Evolutionary conservation across 2,888 invertebrate genomes (phyloP), one percentile per base, ranked within the genome.

Genomic region (Schizaphis graminum): DNA sequence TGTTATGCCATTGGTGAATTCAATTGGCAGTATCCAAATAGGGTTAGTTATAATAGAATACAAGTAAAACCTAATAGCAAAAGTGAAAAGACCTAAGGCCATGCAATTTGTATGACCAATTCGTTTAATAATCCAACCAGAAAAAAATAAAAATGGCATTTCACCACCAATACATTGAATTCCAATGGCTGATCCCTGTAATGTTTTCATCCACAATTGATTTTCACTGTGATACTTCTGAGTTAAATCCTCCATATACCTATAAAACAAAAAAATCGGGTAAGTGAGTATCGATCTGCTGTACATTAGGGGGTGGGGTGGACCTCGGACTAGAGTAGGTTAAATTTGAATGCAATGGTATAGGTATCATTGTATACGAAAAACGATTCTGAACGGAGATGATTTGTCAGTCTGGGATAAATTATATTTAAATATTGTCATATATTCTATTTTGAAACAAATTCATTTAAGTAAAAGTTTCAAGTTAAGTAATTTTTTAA

Each of bases 1-100:
- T 0, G 98, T 98, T 41, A 99, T 96, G 0, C 99, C 98, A 96
- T 99, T 98, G 16, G 98, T 96, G 94, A 98, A 96, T 96, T 99
- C 99, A 91, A 99, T 97, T 0, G 98, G 97, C 94, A 99, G 96
- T 89, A 98, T 97, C 96, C 97, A 97, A 98, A 98, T 98, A 0
- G 98, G 97, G 96, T 98, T 97, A 1, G 96, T 96, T 92, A 99
- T 96, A 91, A 97, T 96, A 3, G 98, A 98, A 96, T 99, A 99
- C 35, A 98, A 96, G 94, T 98, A 96, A 95, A 98, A 98, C 89
- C 99, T 97, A 0, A 98, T 96, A 0, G 98, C 98, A 95, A 98
- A 98, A 0, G 97, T 97, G 90, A 98, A 96, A 77, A 98, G 96
- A 1, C 98, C 98, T 93, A 99, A 95, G 92, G 97, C 97, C 97